Base-by-base conservation (phyloP, 2,797 vertebrate genomes). In the Nannoperca australis region DNA sequence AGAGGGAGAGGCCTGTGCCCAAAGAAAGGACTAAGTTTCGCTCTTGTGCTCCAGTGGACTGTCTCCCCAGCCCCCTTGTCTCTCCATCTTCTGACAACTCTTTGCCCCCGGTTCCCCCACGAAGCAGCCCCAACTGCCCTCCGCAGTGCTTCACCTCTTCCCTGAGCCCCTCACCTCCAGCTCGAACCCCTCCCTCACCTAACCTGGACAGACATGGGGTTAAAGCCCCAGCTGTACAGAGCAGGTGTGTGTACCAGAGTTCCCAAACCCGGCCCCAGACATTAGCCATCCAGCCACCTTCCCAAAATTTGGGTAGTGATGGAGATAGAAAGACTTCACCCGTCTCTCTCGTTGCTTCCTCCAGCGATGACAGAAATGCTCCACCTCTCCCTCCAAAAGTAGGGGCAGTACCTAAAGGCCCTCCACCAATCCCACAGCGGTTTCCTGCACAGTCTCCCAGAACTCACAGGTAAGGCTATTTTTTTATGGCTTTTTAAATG, bases 71-170 rank as follows among this genome's bases (percentile, higher is more conserved):
- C 1, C 18, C 3, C 0, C 1, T 4, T 0, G 6, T 67, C 7
- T 55, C 77, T 5, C 83, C 86, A 58, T 1, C n/a, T 17, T 64
- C 58, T 44, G 55, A 73, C 0, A 1, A 49, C 4, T 32, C 76
- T 6, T 93, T 94, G 0, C 97, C 97, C 0, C 97, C 97, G 2
- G 96, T 98, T 10, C 97, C 97, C 0, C 97, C 97, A 2, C 90
- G 97, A 34, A 94, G 94, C 78, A 95, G 92, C 18, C 94, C 82
- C 2, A 95, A 96, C 77, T 93, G 92, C 0, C 97, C 97, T 0
- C 97, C 97, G 0, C 56, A 95, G 44, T 95, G 93, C 49, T 97
- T 98, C 55, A 94, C 94, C 3, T 1, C 69, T 0, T 22, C 14
- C 67, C 70, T 22, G 49, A 63, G 1, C 59, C 80, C 68, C 47